These are phyloP conservation scores for Chelon auratus DNA, from an alignment of 2,797 vertebrate species.

Conservation along the genomic window DNA sequence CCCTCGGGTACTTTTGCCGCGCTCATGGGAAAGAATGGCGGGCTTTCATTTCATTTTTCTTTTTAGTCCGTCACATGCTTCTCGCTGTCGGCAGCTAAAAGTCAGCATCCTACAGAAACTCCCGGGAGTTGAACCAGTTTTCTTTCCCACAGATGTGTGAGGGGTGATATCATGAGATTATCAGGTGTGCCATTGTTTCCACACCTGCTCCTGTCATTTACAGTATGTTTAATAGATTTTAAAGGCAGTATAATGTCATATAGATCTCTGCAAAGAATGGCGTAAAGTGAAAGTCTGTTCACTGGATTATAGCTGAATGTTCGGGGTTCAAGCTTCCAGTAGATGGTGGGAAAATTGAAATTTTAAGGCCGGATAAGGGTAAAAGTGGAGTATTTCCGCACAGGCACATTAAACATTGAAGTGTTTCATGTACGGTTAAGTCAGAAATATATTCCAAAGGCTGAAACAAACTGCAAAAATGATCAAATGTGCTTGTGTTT, in stretches of 20 bases:
- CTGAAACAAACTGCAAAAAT: neutral
- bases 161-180: neutral
- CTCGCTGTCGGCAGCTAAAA: constrained; percentile 1
- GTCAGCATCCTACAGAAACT: constrained; percentile 3
- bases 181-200: neutral
- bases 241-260: neutral
- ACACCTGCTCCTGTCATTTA: constrained; percentile 4
- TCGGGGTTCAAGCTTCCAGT: too few relatives aligned
- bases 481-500: constrained; percentile 32
- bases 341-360: too few relatives aligned
- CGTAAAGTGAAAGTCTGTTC: neutral
- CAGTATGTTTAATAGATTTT: neutral
- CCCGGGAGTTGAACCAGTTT: neutral
- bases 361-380: too few relatives aligned
- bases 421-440: too few relatives aligned
- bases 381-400: too few relatives aligned
- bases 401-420: too few relatives aligned
- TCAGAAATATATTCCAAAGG: neutral
- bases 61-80: neutral
- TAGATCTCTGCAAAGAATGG: neutral
- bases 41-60: constrained; percentile 18
- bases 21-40: constrained; percentile 8
- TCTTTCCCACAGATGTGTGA: neutral
- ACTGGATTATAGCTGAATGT: neutral
- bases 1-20: constrained; percentile 3